Evolutionary conservation across 2,888 invertebrate species (phyloP), one percentile per base, ranked within the genome.

Genomic region (Hydroisotoma schaefferi): DNA sequence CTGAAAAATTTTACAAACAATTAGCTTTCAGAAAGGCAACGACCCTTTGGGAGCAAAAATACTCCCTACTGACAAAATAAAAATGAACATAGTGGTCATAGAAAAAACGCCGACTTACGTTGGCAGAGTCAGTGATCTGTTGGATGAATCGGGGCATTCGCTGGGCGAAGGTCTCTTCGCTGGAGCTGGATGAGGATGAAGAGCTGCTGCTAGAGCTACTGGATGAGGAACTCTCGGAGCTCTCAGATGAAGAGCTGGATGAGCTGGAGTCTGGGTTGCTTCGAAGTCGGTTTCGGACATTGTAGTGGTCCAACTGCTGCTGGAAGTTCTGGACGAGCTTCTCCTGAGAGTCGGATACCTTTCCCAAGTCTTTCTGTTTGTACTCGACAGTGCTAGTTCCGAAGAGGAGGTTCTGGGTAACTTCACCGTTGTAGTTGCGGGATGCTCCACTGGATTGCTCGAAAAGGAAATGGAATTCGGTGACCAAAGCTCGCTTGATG

Each of bases 401-500:
- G 52, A 37, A 52, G 22, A 52, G 33, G n/a, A 33, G 37, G 6
- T 33, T 20, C 22, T 52, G 26, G n/a, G 20, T 5, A 6, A 43
- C 25, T 15, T 56, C 37, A 38, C 49, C 48, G 38, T 37, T 10
- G 20, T 48, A 20, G 10, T 27, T 40, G n/a, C 28, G 40, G 38
- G 38, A 28, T 1, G 15, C 22, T 18, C 56, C 58, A 44, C 23
- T 27, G 20, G 57, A 22, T n/a, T 44, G 33, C 20, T 53, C 18
- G 46, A 48, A 46, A 26, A 52, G 26, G 52, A 43, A 44, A 46
- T 52, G 44, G 25, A 52, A 23, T 33, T 52, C 33, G 27, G 58
- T 26, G 33, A 52, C 44, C 29, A 29, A 23, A 2, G 52, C 52
- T 23, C 52, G 6, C 1, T 29, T 18, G 46, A 44, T 33, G 37